These are phyloP conservation scores for Myotis myotis DNA, from an alignment of 2,797 vertebrate species.

Conservation along the genomic window DNA sequence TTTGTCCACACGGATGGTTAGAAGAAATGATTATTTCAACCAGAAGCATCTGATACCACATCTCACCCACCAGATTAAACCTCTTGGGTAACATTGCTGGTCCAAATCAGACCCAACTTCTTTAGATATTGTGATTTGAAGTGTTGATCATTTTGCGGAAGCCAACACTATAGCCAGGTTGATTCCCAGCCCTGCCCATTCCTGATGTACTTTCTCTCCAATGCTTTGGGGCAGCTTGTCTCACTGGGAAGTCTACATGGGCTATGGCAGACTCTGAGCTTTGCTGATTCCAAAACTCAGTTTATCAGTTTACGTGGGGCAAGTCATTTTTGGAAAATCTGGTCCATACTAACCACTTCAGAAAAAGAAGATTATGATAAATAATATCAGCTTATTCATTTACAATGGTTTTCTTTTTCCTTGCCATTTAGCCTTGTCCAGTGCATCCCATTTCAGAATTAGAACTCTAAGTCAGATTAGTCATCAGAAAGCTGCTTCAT, in stretches of 20 bases:
- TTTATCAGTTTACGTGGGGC: background rate
- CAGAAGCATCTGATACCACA: background rate
- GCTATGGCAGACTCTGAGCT: background rate
- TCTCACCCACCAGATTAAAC: background rate
- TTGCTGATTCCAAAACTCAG: slow-evolving; percentile 23
- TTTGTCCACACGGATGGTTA: background rate
- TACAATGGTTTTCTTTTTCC: background rate
- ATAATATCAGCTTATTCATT: slow-evolving; percentile 8
- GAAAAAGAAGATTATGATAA: background rate
- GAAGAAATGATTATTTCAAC: background rate
- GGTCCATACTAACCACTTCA: background rate
- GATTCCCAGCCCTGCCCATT: background rate
- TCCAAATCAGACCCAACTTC: background rate
- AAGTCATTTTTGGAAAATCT: background rate
- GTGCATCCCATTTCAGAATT: slow-evolving; percentile 8
- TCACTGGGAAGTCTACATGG: background rate
- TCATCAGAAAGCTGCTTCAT: background rate
- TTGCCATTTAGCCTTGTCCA: background rate
- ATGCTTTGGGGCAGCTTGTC: background rate
- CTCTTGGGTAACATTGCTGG: background rate
- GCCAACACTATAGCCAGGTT: background rate
- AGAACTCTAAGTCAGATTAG: background rate
- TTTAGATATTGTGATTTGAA: background rate
- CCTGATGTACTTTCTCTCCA: background rate
- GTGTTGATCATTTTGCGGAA: background rate